Conservation (phyloP, 2,113 vertebrate genomes). For the Charadrius vociferus region DNA sequence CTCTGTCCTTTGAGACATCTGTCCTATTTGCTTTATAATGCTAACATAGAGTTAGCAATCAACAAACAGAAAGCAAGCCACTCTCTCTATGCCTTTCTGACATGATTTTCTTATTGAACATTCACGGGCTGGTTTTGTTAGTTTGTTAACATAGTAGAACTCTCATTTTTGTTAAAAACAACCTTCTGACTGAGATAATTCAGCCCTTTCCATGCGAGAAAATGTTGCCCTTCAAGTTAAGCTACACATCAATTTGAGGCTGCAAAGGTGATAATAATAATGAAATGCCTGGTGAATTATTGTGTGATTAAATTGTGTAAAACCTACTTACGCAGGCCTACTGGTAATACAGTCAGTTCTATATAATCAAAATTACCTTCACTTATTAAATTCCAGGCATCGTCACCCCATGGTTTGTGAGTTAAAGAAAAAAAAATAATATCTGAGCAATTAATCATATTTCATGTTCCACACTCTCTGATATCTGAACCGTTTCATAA, state of each 20-base stretch:
- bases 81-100: not conserved
- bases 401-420: not conserved
- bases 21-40: not conserved
- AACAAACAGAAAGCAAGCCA: not conserved
- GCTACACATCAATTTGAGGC: not conserved
- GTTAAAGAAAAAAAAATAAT: not conserved
- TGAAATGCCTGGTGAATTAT: not conserved
- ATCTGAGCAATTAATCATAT: not conserved
- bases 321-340: not conserved
- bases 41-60: not conserved
- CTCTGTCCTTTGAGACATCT: not conserved
- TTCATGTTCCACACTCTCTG: not conserved
- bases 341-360: not conserved
- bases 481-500: not conserved
- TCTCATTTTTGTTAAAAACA: not conserved
- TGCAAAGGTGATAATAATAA: not conserved
- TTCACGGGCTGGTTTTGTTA: not conserved
- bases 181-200: not conserved
- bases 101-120: not conserved
- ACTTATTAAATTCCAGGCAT: not conserved
- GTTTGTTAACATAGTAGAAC: not conserved
- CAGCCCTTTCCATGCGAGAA: not conserved
- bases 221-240: not conserved
- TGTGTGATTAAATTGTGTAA: not conserved
- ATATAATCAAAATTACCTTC: conserved; percentile 8